phyloP scores from a whole-genome alignment of 2,888 invertebrate species.

The Notodonta dromedarius region DNA sequence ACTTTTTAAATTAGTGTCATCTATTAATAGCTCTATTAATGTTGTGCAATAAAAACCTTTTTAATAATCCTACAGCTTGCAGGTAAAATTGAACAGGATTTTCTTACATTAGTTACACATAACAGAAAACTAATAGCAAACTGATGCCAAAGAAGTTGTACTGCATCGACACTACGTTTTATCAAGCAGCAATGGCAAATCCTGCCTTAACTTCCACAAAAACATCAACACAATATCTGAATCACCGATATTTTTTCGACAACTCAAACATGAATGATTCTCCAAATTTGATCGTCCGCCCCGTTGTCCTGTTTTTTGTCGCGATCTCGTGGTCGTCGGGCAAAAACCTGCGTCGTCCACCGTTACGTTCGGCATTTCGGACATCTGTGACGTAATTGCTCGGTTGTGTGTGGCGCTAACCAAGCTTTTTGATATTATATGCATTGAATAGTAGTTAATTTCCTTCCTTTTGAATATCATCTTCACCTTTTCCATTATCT shows the following conservation, averaged over 20 bases:
- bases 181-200: not conserved
- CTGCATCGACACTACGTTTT: not conserved
- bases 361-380: constrained; percentile 8
- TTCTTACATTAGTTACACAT: too few relatives aligned
- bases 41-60: too few relatives aligned
- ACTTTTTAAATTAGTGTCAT: too few relatives aligned
- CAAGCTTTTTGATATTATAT: not conserved
- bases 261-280: constrained; percentile 1
- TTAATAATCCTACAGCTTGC: too few relatives aligned
- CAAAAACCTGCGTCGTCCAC: not conserved
- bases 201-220: not conserved
- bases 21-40: too few relatives aligned
- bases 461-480: too few relatives aligned
- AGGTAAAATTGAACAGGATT: too few relatives aligned
- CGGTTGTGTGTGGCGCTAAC: not conserved
- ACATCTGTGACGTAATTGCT: constrained; percentile 22
- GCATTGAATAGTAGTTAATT: too few relatives aligned
- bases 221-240: not conserved
- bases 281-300: not conserved
- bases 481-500: too few relatives aligned
- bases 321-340: not conserved
- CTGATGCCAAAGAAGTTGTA: not conserved
- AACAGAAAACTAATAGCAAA: too few relatives aligned
- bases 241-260: not conserved
- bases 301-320: constrained; percentile 1